Percentiles rank a stretch among this genome's conserved stretches.
Evolutionary conservation across 2,113 vertebrate species (phyloP).

Genomic region (Tautogolabrus adspersus): DNA sequence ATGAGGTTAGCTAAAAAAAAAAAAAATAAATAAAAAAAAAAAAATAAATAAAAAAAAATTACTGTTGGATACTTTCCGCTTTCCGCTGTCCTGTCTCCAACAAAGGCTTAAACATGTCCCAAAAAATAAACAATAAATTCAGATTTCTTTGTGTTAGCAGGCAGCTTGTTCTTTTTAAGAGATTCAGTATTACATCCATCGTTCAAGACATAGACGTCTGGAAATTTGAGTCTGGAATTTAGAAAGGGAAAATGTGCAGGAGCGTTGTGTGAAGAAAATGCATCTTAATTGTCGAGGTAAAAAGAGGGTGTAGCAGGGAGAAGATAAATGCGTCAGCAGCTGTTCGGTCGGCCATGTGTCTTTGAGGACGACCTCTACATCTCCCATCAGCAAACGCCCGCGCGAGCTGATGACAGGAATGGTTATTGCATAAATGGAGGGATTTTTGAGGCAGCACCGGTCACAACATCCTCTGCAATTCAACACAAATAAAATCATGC

Average conservation of each 20-base stretch:
- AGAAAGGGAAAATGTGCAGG: background rate
- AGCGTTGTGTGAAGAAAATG: background rate
- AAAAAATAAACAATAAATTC: too few relatives aligned
- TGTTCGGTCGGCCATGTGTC: conserved; percentile 32
- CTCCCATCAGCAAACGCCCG: conserved; percentile 2
- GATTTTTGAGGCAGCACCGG: background rate
- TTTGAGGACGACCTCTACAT: conserved; percentile 26
- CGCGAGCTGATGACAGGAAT: conserved; percentile 13
- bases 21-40: too few relatives aligned
- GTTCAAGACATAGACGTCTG: too few relatives aligned
- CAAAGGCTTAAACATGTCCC: too few relatives aligned
- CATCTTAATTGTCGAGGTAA: background rate
- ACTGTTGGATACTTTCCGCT: too few relatives aligned
- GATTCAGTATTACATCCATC: too few relatives aligned
- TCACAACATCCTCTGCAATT: conserved; percentile 22
- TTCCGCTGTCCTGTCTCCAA: too few relatives aligned
- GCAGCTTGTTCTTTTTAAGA: too few relatives aligned
- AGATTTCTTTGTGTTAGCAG: too few relatives aligned
- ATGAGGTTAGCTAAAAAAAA: too few relatives aligned
- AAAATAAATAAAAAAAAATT: too few relatives aligned
- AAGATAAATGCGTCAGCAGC: conserved; percentile 1
- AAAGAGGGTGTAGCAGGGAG: background rate
- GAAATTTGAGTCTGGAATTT: too few relatives aligned
- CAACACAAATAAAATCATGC: conserved; percentile 47
- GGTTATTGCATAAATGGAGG: conserved; percentile 38